These are phyloP conservation scores for Eospalax fontanierii DNA, from an alignment of 2,797 vertebrate genomes.

Conservation along the genomic window DNA sequence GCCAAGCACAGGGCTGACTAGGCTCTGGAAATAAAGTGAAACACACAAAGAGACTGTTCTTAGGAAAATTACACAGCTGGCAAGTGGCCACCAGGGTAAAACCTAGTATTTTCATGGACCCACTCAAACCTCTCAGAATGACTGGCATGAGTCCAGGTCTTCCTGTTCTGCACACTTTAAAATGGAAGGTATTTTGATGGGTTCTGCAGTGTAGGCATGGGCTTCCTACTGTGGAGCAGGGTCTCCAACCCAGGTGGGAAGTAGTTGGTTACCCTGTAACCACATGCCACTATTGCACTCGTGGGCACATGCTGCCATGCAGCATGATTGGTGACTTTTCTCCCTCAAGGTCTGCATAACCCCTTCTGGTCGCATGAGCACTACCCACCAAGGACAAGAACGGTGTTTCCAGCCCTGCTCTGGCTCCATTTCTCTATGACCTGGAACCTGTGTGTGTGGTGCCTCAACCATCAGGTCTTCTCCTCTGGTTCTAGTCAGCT, in stretches of 20 bases:
- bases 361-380: background rate
- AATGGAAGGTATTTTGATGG: background rate
- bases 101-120: background rate
- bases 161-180: background rate
- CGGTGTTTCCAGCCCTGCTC: too few relatives aligned
- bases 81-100: too few relatives aligned
- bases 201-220: background rate
- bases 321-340: too few relatives aligned
- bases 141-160: background rate
- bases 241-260: background rate
- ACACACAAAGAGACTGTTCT: background rate
- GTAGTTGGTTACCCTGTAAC: background rate
- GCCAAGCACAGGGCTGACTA: too few relatives aligned
- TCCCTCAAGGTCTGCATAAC: background rate
- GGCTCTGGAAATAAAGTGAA: background rate
- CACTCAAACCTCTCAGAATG: background rate
- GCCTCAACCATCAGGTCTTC: background rate
- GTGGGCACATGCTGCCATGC: background rate
- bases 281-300: background rate
- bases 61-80: too few relatives aligned
- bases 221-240: background rate
- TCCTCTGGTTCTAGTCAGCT: background rate
- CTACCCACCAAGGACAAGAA: background rate
- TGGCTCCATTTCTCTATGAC: background rate
- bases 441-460: background rate